Base-by-base conservation (phyloP, 2,113 vertebrate species). In the Morphnarchus princeps region DNA sequence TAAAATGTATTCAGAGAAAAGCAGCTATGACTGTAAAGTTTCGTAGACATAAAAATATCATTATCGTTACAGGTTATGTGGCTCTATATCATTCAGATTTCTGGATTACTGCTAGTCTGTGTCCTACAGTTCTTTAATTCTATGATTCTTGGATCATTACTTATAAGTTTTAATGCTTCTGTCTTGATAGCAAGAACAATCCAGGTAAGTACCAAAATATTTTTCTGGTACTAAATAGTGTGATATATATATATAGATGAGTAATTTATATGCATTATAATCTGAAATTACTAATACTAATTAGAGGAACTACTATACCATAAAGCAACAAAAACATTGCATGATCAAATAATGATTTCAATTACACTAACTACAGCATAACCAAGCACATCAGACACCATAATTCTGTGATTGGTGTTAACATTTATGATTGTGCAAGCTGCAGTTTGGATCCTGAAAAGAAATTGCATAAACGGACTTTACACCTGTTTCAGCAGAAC, bases 81-180 rank as follows among this genome's bases (percentile, higher is more conserved):
- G 84, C 97, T 99, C 20, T 99, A 99, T 78, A 80, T 99, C 11
- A 98, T 99, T 43, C 99, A 99, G 91, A 97, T 99, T 45, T 93
- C 97, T n/a, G 97, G 98, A 70, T 98, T 99, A 86, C 97, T 99
- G 81, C 98, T 99, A 17, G 99, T 99, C 86, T 99, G 99, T 97
- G 76, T 98, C 22, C 98, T 99, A 31, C 99, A 99, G 97, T 99
- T 99, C 97, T 99, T 99, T 89, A 99, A 99, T 97, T 98, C 99
- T 67, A 99, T 99, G 99, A 98, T 99, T 93, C 98, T 99, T 84
- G 99, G 99, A 57, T 99, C 99, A 5, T 97, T 99, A 92, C 98
- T 99, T 13, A 98, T 99, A 96, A 99, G 99, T 98, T 99, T 99
- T 95, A 99, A 99, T 77, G 94, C 98, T 63, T 98, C 99, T 3